Conservation (phyloP, 2,113 vertebrate genomes). For the Siniperca chuatsi region DNA sequence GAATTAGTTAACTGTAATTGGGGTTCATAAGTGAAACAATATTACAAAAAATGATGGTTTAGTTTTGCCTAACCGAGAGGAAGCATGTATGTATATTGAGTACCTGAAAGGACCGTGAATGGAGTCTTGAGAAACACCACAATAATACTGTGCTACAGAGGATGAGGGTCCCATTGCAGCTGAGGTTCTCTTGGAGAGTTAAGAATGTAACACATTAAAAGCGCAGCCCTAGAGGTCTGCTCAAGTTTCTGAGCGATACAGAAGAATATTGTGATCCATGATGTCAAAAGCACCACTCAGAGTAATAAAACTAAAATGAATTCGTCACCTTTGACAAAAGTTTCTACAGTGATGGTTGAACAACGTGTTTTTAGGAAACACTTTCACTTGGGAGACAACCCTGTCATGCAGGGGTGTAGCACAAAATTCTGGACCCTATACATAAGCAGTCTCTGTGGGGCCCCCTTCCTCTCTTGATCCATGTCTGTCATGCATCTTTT, state of each 20-base stretch:
- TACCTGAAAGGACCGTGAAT: not conserved
- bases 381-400: not conserved
- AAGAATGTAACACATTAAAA: not conserved
- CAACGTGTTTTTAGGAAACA: not conserved
- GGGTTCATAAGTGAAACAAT: not conserved
- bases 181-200: not conserved
- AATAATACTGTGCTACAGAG: too few relatives aligned
- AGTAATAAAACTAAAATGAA: not conserved
- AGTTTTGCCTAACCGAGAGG: not conserved
- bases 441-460: too few relatives aligned
- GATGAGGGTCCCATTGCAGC: not conserved
- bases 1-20: not conserved
- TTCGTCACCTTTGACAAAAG: too few relatives aligned
- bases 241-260: not conserved
- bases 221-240: not conserved
- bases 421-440: too few relatives aligned
- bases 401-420: not conserved
- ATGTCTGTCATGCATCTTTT: too few relatives aligned
- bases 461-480: too few relatives aligned
- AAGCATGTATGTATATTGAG: not conserved
- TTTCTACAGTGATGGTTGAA: not conserved
- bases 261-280: not conserved
- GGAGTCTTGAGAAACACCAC: conserved; percentile 13
- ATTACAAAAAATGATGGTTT: not conserved
- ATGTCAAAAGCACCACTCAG: not conserved